Evolutionary conservation across 2,113 vertebrate genomes (phyloP).

Genomic region (Peromyscus maniculatus): DNA sequence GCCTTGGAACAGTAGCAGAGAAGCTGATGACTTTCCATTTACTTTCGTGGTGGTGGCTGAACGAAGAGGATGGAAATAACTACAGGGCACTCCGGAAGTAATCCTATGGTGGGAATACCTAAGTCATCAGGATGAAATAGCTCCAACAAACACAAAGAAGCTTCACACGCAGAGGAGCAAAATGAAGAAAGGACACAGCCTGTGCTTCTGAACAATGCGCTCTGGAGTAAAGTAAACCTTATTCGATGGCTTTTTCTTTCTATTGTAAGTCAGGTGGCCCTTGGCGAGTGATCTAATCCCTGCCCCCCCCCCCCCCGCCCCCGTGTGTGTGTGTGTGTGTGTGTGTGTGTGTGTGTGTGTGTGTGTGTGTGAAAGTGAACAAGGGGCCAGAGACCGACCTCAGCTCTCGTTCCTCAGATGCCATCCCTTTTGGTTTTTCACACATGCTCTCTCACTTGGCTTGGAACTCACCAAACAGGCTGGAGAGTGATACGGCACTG

Average conservation of each 20-base stretch:
- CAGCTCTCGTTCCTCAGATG: neutral
- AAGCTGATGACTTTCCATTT: neutral
- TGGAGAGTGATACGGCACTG: too few species aligned
- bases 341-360: neutral
- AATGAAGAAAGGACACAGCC: neutral
- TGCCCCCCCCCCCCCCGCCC: too few species aligned
- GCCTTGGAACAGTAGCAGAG: neutral
- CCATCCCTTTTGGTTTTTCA: neutral
- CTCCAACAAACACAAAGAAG: neutral
- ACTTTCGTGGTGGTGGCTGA: conserved; percentile 38
- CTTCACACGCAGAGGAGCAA: neutral
- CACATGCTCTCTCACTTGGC: neutral
- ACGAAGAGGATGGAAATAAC: neutral
- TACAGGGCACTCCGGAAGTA: neutral
- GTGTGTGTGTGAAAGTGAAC: neutral
- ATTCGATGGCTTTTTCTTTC: neutral
- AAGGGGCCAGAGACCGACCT: neutral
- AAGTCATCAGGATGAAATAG: neutral
- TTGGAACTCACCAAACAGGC: neutral
- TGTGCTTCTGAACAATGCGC: neutral
- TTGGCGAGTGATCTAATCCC: neutral
- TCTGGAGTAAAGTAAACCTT: neutral
- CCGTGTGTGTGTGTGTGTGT: neutral
- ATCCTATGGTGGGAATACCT: neutral
- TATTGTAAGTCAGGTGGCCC: neutral